Evolutionary conservation across 2,113 vertebrate species (phyloP).

Genomic region (Tenrec ecaudatus): DNA sequence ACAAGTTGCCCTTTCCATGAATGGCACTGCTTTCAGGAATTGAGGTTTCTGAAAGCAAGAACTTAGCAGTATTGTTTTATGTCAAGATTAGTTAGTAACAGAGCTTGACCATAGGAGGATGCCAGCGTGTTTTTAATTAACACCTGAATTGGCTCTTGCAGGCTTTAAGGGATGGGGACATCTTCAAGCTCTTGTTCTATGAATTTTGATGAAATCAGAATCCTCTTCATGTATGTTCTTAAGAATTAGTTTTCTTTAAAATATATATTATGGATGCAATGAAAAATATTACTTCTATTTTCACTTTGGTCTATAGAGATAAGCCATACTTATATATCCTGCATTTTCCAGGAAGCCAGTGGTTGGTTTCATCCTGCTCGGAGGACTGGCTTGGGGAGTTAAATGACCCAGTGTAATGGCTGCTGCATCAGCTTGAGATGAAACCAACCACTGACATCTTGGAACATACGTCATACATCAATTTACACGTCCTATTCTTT

Average conservation of each 20-base stretch:
- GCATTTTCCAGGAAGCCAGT: background rate
- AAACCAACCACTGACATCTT: background rate
- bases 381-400: background rate
- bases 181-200: background rate
- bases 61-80: background rate
- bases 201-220: background rate
- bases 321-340: background rate
- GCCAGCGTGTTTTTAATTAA: background rate
- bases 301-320: background rate
- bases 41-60: constrained; percentile 5
- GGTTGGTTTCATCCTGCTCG: background rate
- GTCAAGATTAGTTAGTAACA: background rate
- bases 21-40: background rate
- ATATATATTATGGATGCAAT: background rate
- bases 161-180: background rate
- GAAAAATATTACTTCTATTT: background rate
- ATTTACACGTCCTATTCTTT: background rate
- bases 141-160: background rate
- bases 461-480: background rate
- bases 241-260: constrained; percentile 5
- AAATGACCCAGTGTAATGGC: background rate
- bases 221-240: background rate
- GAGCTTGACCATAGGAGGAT: background rate
- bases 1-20: background rate
- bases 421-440: background rate